Evolutionary conservation across 2,888 invertebrate genomes (phyloP).

Genomic region (Anthophora plumipes): DNA sequence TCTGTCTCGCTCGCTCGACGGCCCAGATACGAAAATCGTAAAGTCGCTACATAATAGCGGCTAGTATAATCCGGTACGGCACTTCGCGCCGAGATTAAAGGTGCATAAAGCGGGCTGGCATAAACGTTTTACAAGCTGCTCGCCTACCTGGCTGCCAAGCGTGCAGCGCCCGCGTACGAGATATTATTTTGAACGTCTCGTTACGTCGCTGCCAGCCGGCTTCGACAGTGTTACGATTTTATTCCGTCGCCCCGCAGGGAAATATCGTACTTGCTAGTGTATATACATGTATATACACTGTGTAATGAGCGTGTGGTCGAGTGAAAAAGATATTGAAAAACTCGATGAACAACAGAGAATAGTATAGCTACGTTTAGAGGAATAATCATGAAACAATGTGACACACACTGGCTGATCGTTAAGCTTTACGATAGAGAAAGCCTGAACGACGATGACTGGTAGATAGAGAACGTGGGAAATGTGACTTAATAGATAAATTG

Average conservation of each 20-base stretch:
- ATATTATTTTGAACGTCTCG: slow-evolving; percentile 62
- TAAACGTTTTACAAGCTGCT: slow-evolving; percentile 70
- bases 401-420: slow-evolving; percentile 10
- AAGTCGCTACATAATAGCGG: slow-evolving; percentile 80
- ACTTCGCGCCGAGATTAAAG: slow-evolving; percentile 80
- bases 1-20: slow-evolving; percentile 54
- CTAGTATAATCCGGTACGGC: slow-evolving; percentile 71
- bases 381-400: slow-evolving; percentile 22
- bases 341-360: neutral
- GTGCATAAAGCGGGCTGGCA: slow-evolving; percentile 75
- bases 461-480: slow-evolving; percentile 38
- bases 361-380: neutral
- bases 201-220: slow-evolving; percentile 39
- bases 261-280: slow-evolving; percentile 11
- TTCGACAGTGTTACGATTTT: slow-evolving; percentile 55
- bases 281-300: too few relatives aligned
- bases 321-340: neutral
- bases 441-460: neutral
- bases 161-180: slow-evolving; percentile 29
- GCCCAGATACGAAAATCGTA: slow-evolving; percentile 82
- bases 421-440: slow-evolving; percentile 47
- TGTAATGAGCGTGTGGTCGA: slow-evolving; percentile 34
- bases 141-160: slow-evolving; percentile 47
- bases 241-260: slow-evolving; percentile 42
- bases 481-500: neutral